Base-by-base conservation (phyloP, 2,113 vertebrate species). In the Oncorhynchus masou region DNA sequence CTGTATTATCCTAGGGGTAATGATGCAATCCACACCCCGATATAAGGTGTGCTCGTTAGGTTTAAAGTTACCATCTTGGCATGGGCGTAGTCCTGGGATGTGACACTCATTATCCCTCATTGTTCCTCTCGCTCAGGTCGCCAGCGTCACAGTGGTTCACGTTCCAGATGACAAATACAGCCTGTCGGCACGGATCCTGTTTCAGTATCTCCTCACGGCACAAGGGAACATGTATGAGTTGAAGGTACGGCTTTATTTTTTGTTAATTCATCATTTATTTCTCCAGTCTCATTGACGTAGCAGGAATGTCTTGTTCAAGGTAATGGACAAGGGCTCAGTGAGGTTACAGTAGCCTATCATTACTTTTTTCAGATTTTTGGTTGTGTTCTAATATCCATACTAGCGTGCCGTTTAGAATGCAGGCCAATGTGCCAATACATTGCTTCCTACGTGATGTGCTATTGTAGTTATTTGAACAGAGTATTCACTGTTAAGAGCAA, bases 171-270 rank as follows among this genome's bases (percentile, higher is more conserved):
- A 94, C 48, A 96, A 89, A 81, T 96, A 97, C 84, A 90, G 91
- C 25, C 93, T 98, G 22, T 90, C 96, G 79, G 95, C 95, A 60
- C 93, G 96, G 79, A 89, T 97, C 85, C 88, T 99, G 0, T 97
- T 97, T 80, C 97, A 98, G 76, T 96, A 97, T 89, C 92, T 99
- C 4, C 95, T 99, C 73, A 95, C 96, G 49, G 89, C 94, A 73
- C 95, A 95, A 75, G 96, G 98, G 67, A 94, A 94, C 91, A 94
- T 96, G 91, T 96, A 94, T 16, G 95, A 99, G 76, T 92, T 99
- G 70, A 99, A 99, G 96, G 98, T 98, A 93, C 73, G 83, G 31
- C 68, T 45, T 11, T 51, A 51, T 13, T 2, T 39, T 39, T 70
- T 7, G 34, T 75, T 7, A 4, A 15, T 31, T 8, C 51, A 5